Evolutionary conservation across 2,113 vertebrate species (phyloP), one percentile per base, ranked within the genome.

Genomic region (Coreoperca whiteheadi): DNA sequence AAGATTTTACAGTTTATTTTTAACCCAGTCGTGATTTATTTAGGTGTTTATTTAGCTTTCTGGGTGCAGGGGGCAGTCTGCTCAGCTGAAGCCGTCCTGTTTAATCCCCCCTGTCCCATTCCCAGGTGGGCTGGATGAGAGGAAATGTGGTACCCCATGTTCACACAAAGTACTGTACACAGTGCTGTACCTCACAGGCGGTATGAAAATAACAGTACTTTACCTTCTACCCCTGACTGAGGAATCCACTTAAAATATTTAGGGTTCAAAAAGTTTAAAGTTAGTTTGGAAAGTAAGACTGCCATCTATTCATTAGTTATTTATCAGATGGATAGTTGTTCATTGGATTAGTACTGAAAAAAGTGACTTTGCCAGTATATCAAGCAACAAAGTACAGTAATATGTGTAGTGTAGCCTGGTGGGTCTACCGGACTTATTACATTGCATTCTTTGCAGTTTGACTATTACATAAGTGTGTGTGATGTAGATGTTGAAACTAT

Each of bases 11-110:
- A 30, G 79, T 89, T 93, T 94, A 92, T 93, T 94, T 94, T 93
- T 88, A 93, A 87, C 86, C 65, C 64, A 59, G 71, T 83, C 8
- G 39, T 93, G 90, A 92, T 94, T 94, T 91, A 93, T 94, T 94
- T 87, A 93, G 74, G 63, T 41, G 90, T 66, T 74, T 88, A n/a
- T n/a, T n/a, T n/a, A n/a, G n/a, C 74, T 74, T 83, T 77, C 77
- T 65, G 82, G 71, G 80, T 85, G 74, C 80, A 73, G n/a, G 56
- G 76, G 87, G 80, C 72, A 79, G 81, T 70, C 75, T 51, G 77
- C 34, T 85, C 74, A 65, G 74, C 81, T 86, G 67, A 88, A 75
- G 68, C 63, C 60, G 67, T 80, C 75, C 50, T 56, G 67, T 80
- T 63, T 34, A 50, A 37, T 72, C 30, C 48, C 74, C 30, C 23